phyloP scores from a whole-genome alignment of 2,797 vertebrate genomes.

The Coreius guichenoti region DNA sequence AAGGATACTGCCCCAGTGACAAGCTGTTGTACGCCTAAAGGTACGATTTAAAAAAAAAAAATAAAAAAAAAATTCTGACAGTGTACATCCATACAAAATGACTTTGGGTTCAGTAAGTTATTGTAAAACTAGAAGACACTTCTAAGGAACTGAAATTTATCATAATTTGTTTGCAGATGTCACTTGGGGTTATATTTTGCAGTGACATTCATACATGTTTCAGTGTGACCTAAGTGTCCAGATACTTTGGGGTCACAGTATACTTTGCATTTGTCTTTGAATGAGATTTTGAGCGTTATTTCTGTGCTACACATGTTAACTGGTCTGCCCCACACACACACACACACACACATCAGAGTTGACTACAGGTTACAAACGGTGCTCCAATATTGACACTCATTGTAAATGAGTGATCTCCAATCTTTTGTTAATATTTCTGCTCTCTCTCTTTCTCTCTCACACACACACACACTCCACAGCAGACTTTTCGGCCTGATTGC shows the following conservation, averaged over 20 bases:
- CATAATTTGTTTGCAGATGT: neutral
- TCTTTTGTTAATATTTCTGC: constrained; percentile 39
- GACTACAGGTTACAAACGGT: constrained; percentile 44
- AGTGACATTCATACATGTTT: neutral
- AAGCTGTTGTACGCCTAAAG: too few relatives aligned
- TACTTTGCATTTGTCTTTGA: neutral
- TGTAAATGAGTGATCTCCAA: constrained; percentile 68
- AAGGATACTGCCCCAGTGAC: too few relatives aligned
- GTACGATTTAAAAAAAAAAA: too few relatives aligned
- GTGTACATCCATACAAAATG: neutral
- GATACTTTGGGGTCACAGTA: neutral
- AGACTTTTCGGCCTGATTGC: constrained; percentile 8
- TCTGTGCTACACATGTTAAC: constrained; percentile 9
- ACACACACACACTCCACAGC: neutral
- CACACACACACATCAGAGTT: constrained; percentile 15
- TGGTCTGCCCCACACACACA: neutral
- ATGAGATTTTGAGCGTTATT: neutral
- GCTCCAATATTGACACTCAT: constrained; percentile 53
- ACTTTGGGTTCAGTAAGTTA: neutral
- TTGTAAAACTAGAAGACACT: neutral
- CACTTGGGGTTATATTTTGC: neutral
- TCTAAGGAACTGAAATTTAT: neutral
- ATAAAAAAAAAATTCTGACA: too few relatives aligned
- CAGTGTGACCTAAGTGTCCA: neutral
- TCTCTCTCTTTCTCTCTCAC: neutral